phyloP scores from a whole-genome alignment of 1,140 invertebrate species.

The Orius insidiosus region DNA sequence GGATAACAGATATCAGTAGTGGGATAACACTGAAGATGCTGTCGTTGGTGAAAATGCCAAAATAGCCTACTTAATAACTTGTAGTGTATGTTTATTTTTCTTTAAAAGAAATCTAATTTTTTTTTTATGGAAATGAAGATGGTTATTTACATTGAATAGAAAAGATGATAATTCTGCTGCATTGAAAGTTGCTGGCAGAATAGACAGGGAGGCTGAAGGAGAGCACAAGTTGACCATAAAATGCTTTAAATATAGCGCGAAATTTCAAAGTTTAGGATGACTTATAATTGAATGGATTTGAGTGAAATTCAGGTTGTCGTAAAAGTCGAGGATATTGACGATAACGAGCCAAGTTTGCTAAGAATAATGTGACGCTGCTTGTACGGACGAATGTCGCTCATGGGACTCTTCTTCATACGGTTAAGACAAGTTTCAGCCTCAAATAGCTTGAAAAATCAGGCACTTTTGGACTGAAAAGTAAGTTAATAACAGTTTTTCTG shows the following conservation, averaged over 20 bases:
- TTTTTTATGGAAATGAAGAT: slow-evolving; percentile 48
- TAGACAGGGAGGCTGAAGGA: slow-evolving; percentile 46
- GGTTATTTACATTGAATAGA: slow-evolving; percentile 42
- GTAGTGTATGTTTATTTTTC: too few species aligned
- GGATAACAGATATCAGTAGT: too few species aligned
- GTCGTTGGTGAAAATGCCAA: slow-evolving; percentile 57
- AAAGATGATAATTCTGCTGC: slow-evolving; percentile 44
- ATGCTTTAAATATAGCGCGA: slow-evolving; percentile 41
- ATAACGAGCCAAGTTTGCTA: slow-evolving; percentile 51
- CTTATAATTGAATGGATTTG: slow-evolving; percentile 44
- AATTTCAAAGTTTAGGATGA: slow-evolving; percentile 29
- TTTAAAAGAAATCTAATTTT: too few species aligned
- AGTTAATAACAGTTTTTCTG: too few species aligned
- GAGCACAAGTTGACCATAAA: slow-evolving; percentile 47
- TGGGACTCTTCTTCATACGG: slow-evolving; percentile 45
- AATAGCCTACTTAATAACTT: slow-evolving; percentile 53
- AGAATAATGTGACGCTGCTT: slow-evolving; percentile 47
- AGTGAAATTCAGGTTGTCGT: slow-evolving; percentile 50
- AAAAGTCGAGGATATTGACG: slow-evolving; percentile 50
- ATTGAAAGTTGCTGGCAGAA: slow-evolving; percentile 36
- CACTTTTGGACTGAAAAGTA: slow-evolving; percentile 33
- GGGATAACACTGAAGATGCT: slow-evolving; percentile 52
- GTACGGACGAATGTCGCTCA: slow-evolving; percentile 53
- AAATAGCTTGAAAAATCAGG: slow-evolving; percentile 34
- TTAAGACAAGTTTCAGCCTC: slow-evolving; percentile 46